Evolutionary conservation across 2,797 vertebrate species (phyloP), one percentile per base, ranked within the genome.

Genomic region (Microchirus variegatus): DNA sequence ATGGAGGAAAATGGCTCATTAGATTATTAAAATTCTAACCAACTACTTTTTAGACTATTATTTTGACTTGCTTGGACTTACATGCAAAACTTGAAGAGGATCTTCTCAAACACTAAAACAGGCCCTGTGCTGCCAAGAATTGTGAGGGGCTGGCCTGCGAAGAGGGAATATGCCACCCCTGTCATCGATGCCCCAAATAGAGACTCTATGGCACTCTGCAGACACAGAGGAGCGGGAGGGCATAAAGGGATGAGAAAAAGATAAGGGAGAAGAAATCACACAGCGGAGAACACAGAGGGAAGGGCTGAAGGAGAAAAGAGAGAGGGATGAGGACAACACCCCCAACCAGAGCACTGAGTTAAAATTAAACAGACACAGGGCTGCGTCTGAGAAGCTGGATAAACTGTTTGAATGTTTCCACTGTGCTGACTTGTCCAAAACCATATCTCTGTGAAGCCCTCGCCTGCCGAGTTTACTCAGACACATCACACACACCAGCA

Each of bases 71-170:
- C 16, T 40, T 12, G 11, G 38, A 81, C 91, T 70, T 72, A 92
- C 91, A 1, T 77, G 90, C 91, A 93, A 73, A 99, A 99, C 82
- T 97, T 98, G 91, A 95, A 98, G 85, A 99, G 93, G 90, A 99
- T 98, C 90, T 98, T 99, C 89, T 99, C 97, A 87, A 99, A 99
- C 66, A 99, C 96, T 82, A 99, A 91, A 84, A 99, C 97, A 49
- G 97, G 97, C 77, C 97, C 97, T 2, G 97, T 99, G 90, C 97
- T 99, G 76, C 97, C 97, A 86, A 99, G 90, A 89, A 99, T 98
- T 75, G 97, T 98, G 75, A 98, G 94, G 79, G 97, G 97, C 90
- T 98, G 97, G 80, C 97, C 97, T 84, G 96, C 91, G 85, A 98
- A 98, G 72, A 98, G 83, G 61, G 97, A 99, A 91, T 96, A 99